Conservation (phyloP, 2,888 invertebrate genomes). For the Caenorhabditis sp. region DNA sequence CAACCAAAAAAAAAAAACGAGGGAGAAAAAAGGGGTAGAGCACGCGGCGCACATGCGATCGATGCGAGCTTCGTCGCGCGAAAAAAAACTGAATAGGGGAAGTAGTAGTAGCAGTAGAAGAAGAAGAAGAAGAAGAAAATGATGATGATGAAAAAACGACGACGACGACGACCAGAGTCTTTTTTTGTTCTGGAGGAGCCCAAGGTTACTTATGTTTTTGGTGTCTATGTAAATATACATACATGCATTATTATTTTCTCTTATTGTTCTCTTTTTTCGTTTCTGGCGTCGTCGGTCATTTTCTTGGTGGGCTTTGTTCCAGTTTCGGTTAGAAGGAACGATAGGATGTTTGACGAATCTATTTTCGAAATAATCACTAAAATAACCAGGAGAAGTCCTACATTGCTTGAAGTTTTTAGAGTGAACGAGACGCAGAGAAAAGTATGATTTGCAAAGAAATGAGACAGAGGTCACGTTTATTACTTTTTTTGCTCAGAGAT, state of each 20-base stretch:
- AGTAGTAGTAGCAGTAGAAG: constrained; percentile 25
- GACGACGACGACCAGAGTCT: neutral
- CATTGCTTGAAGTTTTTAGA: too few relatives aligned
- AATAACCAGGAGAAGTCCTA: too few relatives aligned
- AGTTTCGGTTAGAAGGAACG: too few relatives aligned
- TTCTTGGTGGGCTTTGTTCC: too few relatives aligned
- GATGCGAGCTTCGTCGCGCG: constrained; percentile 33
- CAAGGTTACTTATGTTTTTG: neutral
- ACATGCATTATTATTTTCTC: neutral
- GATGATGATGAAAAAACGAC: constrained; percentile 1
- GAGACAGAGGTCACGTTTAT: too few relatives aligned
- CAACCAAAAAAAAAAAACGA: constrained; percentile 9
- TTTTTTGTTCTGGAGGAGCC: too few relatives aligned
- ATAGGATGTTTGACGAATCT: too few relatives aligned
- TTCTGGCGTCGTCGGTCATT: neutral
- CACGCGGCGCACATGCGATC: constrained; percentile 25
- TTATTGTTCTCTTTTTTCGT: too few relatives aligned
- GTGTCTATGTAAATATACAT: neutral
- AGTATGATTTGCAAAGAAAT: too few relatives aligned
- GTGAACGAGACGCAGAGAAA: too few relatives aligned
- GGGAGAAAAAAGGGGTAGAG: constrained; percentile 7
- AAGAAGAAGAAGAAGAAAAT: constrained; percentile 5
- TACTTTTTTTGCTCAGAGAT: too few relatives aligned
- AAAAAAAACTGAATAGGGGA: constrained; percentile 19
- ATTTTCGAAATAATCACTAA: too few relatives aligned